Evolutionary conservation across 2,888 invertebrate genomes (phyloP).

Genomic region (Mayetiola destructor): DNA sequence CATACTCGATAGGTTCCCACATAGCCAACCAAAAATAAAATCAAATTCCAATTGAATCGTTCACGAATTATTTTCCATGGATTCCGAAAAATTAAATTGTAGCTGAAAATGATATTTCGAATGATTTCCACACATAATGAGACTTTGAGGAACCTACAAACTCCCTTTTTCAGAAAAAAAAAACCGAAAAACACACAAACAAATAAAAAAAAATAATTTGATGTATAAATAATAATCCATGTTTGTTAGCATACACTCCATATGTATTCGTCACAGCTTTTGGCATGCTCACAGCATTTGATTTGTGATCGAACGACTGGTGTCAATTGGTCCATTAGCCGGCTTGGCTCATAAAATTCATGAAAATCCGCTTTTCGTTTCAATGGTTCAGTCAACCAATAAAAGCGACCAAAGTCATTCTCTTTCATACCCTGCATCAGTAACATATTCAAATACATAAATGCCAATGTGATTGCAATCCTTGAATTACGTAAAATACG

Average conservation of each 20-base stretch:
- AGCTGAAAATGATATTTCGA: conserved; percentile 18
- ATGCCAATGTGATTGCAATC: background rate
- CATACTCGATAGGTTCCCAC: conserved; percentile 25
- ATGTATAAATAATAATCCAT: too few species aligned
- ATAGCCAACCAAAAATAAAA: conserved; percentile 23
- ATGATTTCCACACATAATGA: conserved; percentile 25
- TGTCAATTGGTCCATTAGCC: background rate
- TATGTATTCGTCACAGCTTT: background rate
- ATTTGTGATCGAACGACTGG: conserved; percentile 3
- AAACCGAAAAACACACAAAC: background rate
- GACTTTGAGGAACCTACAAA: conserved; percentile 23
- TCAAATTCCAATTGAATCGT: conserved; percentile 16
- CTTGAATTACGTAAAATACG: background rate
- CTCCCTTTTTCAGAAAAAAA: conserved; percentile 18
- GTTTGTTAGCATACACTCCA: background rate
- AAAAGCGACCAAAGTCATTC: background rate
- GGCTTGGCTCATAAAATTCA: background rate
- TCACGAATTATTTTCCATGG: background rate
- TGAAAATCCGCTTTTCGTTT: background rate
- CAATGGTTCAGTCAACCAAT: conserved; percentile 1
- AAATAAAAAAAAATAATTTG: background rate
- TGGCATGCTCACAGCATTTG: background rate
- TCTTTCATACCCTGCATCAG: background rate
- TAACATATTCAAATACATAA: background rate
- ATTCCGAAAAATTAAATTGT: background rate